Percentiles rank a stretch among this genome's conserved stretches.
Conservation (phyloP, 1,140 invertebrate genomes). For the Nomia melanderi region DNA sequence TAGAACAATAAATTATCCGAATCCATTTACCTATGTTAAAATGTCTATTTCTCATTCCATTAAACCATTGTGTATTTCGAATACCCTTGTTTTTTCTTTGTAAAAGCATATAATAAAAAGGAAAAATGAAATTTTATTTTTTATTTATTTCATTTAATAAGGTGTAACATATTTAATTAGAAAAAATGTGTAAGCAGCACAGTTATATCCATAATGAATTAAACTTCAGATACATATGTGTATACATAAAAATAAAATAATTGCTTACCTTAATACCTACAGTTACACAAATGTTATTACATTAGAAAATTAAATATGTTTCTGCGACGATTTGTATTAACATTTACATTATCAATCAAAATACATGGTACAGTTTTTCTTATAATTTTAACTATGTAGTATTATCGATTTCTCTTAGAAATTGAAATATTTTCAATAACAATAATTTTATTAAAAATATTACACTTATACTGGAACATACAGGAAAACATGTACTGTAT, state of each 20-base stretch:
- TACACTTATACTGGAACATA: neutral
- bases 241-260: neutral
- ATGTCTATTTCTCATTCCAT: conserved; percentile 15
- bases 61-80: conserved; percentile 1
- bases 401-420: neutral
- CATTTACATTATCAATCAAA: neutral
- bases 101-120: neutral
- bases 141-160: neutral
- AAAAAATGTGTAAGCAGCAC: conserved; percentile 4
- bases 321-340: conserved; percentile 4
- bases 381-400: neutral
- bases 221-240: neutral
- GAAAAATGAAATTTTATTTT: neutral
- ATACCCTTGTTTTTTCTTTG: neutral
- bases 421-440: conserved; percentile 3
- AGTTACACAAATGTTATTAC: neutral
- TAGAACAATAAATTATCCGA: conserved; percentile 53
- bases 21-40: conserved; percentile 22
- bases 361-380: neutral
- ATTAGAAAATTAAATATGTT: conserved; percentile 1
- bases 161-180: neutral
- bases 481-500: neutral
- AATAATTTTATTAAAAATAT: conserved; percentile 5
- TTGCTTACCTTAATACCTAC: neutral
- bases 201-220: neutral